Evolutionary conservation across 2,113 vertebrate species (phyloP).

Genomic region (Lipophrys pholis): DNA sequence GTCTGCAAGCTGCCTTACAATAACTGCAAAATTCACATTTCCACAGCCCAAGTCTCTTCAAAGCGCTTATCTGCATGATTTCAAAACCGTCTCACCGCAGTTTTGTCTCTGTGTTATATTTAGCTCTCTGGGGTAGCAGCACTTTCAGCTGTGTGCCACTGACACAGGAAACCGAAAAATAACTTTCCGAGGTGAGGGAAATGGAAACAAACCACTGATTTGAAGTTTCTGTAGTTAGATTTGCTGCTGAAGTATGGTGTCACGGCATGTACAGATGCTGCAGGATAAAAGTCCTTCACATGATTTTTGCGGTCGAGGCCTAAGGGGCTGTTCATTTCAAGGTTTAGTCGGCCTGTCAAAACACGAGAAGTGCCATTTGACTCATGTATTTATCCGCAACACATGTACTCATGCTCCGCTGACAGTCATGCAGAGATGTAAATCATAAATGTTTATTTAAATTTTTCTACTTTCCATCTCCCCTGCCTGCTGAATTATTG

Average conservation of each 20-base stretch:
- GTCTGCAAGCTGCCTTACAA: constrained; percentile 20
- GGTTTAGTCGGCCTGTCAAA: constrained; percentile 1
- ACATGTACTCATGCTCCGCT: neutral
- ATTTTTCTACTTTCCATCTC: neutral
- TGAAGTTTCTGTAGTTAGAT: constrained; percentile 1
- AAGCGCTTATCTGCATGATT: constrained; percentile 60
- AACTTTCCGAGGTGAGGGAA: constrained; percentile 50
- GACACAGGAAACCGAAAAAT: constrained; percentile 43
- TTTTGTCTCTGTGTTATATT: constrained; percentile 62
- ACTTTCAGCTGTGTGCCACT: constrained; percentile 30
- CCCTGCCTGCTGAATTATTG: constrained; percentile 41
- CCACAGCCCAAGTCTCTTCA: constrained; percentile 39
- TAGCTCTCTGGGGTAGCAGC: constrained; percentile 55
- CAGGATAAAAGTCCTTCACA: neutral
- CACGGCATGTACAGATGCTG: neutral
- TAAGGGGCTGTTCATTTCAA: constrained; percentile 6
- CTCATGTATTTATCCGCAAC: neutral
- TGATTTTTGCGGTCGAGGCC: neutral
- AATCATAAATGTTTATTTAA: neutral
- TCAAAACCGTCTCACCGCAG: constrained; percentile 52
- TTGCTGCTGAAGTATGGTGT: constrained; percentile 13
- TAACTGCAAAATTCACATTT: constrained; percentile 43
- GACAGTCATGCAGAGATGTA: neutral
- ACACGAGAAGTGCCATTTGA: constrained; percentile 5
- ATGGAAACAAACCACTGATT: constrained; percentile 44